phyloP scores from a whole-genome alignment of 2,113 vertebrate species.

The Scolopax mira region DNA sequence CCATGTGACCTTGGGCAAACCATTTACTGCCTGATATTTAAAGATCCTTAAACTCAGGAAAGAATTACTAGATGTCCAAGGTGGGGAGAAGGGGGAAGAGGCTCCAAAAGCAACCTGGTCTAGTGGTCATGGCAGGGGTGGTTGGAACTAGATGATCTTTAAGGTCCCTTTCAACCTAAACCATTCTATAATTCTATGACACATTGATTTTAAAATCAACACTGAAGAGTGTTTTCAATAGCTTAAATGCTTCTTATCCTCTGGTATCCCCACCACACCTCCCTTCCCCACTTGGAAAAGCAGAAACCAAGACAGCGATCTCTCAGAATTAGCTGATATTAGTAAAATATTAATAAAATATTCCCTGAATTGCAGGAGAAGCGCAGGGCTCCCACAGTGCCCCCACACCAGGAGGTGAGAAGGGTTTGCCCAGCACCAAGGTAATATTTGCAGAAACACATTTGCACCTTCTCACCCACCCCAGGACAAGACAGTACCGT shows the following conservation, averaged over 20 bases:
- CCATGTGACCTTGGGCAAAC: background rate
- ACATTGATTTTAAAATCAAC: background rate
- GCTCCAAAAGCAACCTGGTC: background rate
- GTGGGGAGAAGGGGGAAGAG: background rate
- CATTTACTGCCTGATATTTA: background rate
- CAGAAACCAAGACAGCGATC: background rate
- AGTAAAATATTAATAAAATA: background rate
- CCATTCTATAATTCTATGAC: background rate
- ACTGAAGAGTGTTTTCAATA: background rate
- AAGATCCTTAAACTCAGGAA: background rate
- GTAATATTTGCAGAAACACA: background rate
- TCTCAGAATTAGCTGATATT: background rate
- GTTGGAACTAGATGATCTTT: background rate
- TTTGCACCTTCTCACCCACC: background rate
- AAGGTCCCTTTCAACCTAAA: background rate
- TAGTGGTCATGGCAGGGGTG: background rate
- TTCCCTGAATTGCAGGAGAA: background rate
- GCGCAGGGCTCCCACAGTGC: accelerated
- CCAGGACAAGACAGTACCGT: background rate
- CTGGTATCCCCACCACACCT: background rate
- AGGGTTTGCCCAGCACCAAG: background rate
- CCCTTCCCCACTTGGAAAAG: background rate
- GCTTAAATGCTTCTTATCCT: background rate
- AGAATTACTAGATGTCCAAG: background rate
- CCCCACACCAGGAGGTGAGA: background rate